phyloP scores from a whole-genome alignment of 2,797 vertebrate genomes.

The Eptatretus atami region DNA sequence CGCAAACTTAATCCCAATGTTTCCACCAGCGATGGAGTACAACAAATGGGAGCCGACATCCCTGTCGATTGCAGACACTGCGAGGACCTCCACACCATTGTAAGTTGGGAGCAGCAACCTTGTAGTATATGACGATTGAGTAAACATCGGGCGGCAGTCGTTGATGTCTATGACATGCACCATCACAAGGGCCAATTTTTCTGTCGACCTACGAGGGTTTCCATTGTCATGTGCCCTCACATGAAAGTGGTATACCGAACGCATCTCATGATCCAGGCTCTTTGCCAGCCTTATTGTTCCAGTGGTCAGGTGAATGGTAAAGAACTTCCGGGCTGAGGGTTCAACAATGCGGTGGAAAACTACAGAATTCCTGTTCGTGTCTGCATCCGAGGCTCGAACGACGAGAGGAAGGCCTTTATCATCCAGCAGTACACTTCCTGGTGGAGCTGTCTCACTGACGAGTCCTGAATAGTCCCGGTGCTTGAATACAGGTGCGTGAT shows the following conservation, averaged over 20 bases:
- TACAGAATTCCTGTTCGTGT: slow-evolving; percentile 61
- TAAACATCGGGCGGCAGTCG: slow-evolving; percentile 62
- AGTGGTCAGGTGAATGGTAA: slow-evolving; percentile 65
- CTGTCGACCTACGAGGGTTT: slow-evolving; percentile 51
- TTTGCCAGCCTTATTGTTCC: slow-evolving; percentile 75
- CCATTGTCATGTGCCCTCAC: slow-evolving; percentile 75
- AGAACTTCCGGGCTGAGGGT: slow-evolving; percentile 60
- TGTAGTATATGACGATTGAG: slow-evolving; percentile 43
- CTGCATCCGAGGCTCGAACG: slow-evolving; percentile 51
- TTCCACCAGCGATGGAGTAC: slow-evolving; percentile 47
- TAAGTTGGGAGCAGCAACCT: slow-evolving; percentile 61
- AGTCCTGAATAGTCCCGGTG: slow-evolving; percentile 39
- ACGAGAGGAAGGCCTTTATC: slow-evolving; percentile 35
- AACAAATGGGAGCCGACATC: slow-evolving; percentile 46
- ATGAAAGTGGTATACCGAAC: slow-evolving; percentile 44
- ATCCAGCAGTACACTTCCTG: slow-evolving; percentile 51
- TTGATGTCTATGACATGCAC: slow-evolving; percentile 70
- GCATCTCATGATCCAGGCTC: slow-evolving; percentile 55
- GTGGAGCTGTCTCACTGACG: slow-evolving; percentile 53
- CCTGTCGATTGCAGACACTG: slow-evolving; percentile 47
- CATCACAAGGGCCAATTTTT: slow-evolving; percentile 51
- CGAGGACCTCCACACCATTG: slow-evolving; percentile 53
- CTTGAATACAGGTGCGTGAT: slow-evolving; percentile 58
- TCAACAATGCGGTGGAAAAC: slow-evolving; percentile 81
- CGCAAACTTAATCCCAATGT: slow-evolving; percentile 31